Evolutionary conservation across 2,797 vertebrate species (phyloP).

Genomic region (Phrynocephalus vlangalii): DNA sequence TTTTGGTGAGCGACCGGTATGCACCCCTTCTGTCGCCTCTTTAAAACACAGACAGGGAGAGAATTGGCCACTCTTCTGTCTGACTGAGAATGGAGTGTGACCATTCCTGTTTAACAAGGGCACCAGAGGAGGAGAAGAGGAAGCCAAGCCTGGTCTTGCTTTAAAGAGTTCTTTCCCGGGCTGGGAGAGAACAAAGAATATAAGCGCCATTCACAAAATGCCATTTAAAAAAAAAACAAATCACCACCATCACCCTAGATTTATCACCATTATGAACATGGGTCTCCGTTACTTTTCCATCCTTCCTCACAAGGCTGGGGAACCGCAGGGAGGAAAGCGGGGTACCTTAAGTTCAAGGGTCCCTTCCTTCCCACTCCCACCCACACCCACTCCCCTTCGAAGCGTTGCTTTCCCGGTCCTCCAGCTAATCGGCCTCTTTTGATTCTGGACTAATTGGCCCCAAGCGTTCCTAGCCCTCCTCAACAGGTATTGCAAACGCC

Average conservation of each 20-base stretch:
- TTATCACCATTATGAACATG: background rate
- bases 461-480: conserved; percentile 18
- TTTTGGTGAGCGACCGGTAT: background rate
- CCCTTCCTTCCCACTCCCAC: background rate
- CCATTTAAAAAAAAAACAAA: background rate
- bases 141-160: background rate
- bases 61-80: background rate
- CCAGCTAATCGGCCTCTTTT: conserved; percentile 21
- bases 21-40: background rate
- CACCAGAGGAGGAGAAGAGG: background rate
- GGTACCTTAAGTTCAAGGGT: background rate
- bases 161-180: background rate
- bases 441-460: conserved; percentile 32
- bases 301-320: background rate
- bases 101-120: background rate
- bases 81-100: background rate
- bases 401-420: conserved; percentile 16
- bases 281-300: background rate
- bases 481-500: conserved; percentile 33
- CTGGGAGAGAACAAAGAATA: background rate
- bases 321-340: conserved; percentile 12
- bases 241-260: background rate
- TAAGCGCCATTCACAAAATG: background rate
- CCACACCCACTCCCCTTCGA: background rate
- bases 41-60: background rate